Evolutionary conservation across 2,113 vertebrate species (phyloP).

Genomic region (Crotophaga sulcirostris): DNA sequence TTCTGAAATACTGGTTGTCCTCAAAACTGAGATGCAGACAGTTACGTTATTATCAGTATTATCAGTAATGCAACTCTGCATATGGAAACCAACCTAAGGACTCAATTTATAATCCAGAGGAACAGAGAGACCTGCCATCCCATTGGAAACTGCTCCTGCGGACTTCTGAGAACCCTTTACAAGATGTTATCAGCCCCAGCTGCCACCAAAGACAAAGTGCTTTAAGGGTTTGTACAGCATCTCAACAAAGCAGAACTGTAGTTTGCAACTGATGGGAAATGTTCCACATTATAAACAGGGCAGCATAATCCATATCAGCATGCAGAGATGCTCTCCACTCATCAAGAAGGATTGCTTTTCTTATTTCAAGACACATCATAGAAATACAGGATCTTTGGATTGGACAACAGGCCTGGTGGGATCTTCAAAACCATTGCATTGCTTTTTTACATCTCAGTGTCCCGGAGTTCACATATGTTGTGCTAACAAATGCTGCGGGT

Average conservation of each 20-base stretch:
- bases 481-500: not conserved
- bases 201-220: not conserved
- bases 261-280: not conserved
- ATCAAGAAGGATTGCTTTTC: not conserved
- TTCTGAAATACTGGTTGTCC: not conserved
- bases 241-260: not conserved
- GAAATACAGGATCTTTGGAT: not conserved
- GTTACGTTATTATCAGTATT: not conserved
- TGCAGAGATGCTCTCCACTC: not conserved
- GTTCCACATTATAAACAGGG: not conserved
- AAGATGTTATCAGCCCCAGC: not conserved
- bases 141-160: not conserved
- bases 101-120: not conserved
- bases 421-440: not conserved
- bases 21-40: not conserved
- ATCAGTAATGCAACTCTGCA: not conserved
- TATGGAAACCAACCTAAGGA: not conserved
- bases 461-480: not conserved
- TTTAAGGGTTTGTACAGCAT: not conserved
- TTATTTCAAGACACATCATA: not conserved
- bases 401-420: not conserved
- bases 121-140: not conserved
- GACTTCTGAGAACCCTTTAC: not conserved
- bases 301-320: accelerated
- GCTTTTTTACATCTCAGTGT: not conserved